These are phyloP conservation scores for Lates calcarifer DNA, from an alignment of 2,113 vertebrate genomes.

Conservation along the genomic window DNA sequence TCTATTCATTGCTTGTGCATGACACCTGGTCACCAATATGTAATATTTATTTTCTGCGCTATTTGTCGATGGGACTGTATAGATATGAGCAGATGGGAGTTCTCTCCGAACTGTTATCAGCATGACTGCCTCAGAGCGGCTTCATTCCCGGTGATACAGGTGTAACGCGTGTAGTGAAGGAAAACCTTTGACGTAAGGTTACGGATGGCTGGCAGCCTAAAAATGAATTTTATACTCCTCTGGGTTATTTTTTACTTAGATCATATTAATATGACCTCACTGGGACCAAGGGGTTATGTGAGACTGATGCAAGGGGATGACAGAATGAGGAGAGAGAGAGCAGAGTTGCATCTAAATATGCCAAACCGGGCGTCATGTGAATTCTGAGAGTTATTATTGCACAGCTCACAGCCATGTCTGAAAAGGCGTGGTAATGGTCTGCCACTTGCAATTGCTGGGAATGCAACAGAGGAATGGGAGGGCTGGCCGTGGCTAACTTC, in stretches of 20 bases:
- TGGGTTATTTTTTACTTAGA: conserved; percentile 64
- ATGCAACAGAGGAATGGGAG: conserved; percentile 66
- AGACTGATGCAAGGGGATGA: conserved; percentile 51
- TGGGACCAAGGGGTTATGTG: conserved; percentile 40
- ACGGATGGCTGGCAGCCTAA: conserved; percentile 51
- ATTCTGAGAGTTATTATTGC: conserved; percentile 69
- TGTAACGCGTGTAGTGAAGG: conserved; percentile 47
- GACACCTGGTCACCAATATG: conserved; percentile 50
- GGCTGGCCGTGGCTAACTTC: conserved; percentile 68
- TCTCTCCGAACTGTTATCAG: conserved; percentile 61
- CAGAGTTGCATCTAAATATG: conserved; percentile 60
- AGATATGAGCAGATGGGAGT: conserved; percentile 37
- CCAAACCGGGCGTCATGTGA: conserved; percentile 57
- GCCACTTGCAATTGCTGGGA: conserved; percentile 79
- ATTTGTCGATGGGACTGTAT: conserved; percentile 35
- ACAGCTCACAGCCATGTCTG: conserved; percentile 66
- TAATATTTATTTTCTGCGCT: conserved; percentile 53
- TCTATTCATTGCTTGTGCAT: conserved; percentile 29
- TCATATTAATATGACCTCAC: conserved; percentile 66
- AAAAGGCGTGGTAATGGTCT: conserved; percentile 72
- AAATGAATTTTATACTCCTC: conserved; percentile 53
- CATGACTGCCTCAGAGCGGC: conserved; percentile 42
- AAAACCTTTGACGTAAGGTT: conserved; percentile 66
- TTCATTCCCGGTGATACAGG: conserved; percentile 61
- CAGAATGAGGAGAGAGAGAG: conserved; percentile 41